These are phyloP conservation scores for Pinctada fucata DNA, from an alignment of 2,888 invertebrate species.

Conservation along the genomic window DNA sequence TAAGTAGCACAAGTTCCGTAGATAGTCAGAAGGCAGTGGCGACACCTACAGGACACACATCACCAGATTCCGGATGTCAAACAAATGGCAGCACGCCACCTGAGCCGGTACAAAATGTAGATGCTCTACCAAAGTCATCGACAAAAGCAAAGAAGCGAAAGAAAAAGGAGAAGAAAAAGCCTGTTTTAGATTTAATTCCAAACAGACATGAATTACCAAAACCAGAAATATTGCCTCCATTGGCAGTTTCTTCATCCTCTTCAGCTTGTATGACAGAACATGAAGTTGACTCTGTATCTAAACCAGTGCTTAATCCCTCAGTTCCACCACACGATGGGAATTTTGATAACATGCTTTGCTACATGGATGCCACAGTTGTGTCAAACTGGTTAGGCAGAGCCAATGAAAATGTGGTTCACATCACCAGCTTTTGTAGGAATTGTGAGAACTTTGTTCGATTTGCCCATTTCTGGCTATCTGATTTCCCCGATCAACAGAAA, in stretches of 20 bases:
- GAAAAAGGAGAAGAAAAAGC: conserved; percentile 57
- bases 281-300: conserved; percentile 39
- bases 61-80: conserved; percentile 71
- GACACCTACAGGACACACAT: conserved; percentile 26
- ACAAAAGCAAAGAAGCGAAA: conserved; percentile 45
- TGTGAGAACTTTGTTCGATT: conserved; percentile 74
- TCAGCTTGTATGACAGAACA: conserved; percentile 23
- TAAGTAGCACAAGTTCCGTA: conserved; percentile 57
- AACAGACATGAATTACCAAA: conserved; percentile 64
- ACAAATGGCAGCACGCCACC: conserved; percentile 65
- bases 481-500: conserved; percentile 70
- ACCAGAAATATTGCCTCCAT: conserved; percentile 63
- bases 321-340: conserved; percentile 42
- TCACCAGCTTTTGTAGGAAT: conserved; percentile 64
- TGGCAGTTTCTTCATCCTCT: conserved; percentile 39
- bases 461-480: conserved; percentile 75
- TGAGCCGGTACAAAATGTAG: conserved; percentile 18
- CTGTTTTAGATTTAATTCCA: conserved; percentile 46
- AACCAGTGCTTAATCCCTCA: conserved; percentile 30
- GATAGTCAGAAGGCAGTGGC: conserved; percentile 46
- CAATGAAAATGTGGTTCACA: conserved; percentile 66
- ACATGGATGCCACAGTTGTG: conserved; percentile 73
- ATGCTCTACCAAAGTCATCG: conserved; percentile 14
- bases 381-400: conserved; percentile 71
- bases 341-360: conserved; percentile 72